Evolutionary conservation across 2,888 invertebrate genomes (phyloP), one percentile per base, ranked within the genome.

Genomic region (Clusia tigrina): DNA sequence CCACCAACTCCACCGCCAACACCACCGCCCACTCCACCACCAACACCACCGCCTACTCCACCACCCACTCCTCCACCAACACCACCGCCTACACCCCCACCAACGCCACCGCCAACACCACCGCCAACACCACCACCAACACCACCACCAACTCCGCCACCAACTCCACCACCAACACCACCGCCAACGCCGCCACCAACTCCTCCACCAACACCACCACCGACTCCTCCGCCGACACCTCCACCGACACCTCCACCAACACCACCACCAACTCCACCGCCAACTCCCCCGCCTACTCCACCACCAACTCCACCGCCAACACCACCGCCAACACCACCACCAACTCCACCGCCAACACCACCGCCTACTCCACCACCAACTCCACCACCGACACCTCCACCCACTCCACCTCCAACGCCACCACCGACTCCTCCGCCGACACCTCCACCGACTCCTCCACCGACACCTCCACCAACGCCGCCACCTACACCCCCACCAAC

Each of bases 21-120:
- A 5, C 3, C 2, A 6, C 22, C 42, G n/a, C 42, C 42, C 3
- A 42, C 42, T n/a, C 12, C 42, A n/a, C 42, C 42, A n/a, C 42
- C 42, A 1, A 5, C 24, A 17, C 3, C 3, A 5, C 48, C 48
- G 22, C 48, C 32, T 6, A 24, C 25, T 17, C 25, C 46, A 24
- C 48, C 48, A 48, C 48, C 32, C 15, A 24, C 25, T 17, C 25
- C 46, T n/a, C 42, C 24, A n/a, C 46, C 57, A 22, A 46, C 25
- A 1, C 10, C n/a, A 17, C 23, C n/a, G 2, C 2, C 24, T 24
- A 15, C 46, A 2, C 5, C 46, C 2, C 15, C 1, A 10, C 17
- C 46, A 17, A 5, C 25, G 15, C 5, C 2, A 3, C 42, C 57
- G 17, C 46, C 17, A 3, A 48, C 48, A 48, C 20, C 48, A 20